Conservation (phyloP, 2,113 vertebrate genomes). For the Misgurnus mizolepis region DNA sequence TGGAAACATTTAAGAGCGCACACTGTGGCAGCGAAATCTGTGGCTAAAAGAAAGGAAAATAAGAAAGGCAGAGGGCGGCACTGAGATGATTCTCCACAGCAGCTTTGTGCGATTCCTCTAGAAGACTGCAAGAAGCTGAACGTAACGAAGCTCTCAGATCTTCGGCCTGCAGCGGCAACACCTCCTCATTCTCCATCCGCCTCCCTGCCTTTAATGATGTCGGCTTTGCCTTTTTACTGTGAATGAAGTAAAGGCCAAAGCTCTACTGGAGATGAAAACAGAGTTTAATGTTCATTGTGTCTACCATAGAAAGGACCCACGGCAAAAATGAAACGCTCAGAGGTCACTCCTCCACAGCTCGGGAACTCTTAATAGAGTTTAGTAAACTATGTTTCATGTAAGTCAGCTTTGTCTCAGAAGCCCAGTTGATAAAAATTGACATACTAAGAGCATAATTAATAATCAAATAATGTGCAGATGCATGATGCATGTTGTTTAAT, state of each 20-base stretch:
- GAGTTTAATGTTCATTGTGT: constrained; percentile 12
- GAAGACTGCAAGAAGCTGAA: constrained; percentile 27
- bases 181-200: constrained; percentile 31
- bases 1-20: too few species aligned
- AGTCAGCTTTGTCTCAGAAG: neutral
- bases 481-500: too few species aligned
- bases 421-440: too few species aligned
- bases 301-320: neutral
- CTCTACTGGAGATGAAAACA: neutral
- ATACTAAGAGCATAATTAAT: too few species aligned
- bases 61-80: neutral
- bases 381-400: too few species aligned
- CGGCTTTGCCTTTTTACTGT: neutral
- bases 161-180: constrained; percentile 42
- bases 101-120: constrained; percentile 30
- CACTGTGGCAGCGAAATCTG: constrained; percentile 16
- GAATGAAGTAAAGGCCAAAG: constrained; percentile 21
- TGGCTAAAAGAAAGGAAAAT: neutral
- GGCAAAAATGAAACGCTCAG: neutral
- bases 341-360: neutral
- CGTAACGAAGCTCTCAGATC: constrained; percentile 31
- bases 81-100: constrained; percentile 49
- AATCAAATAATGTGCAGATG: too few species aligned
- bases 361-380: too few species aligned
- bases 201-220: constrained; percentile 4